phyloP scores from a whole-genome alignment of 2,113 vertebrate species.

The Salminus brasiliensis region DNA sequence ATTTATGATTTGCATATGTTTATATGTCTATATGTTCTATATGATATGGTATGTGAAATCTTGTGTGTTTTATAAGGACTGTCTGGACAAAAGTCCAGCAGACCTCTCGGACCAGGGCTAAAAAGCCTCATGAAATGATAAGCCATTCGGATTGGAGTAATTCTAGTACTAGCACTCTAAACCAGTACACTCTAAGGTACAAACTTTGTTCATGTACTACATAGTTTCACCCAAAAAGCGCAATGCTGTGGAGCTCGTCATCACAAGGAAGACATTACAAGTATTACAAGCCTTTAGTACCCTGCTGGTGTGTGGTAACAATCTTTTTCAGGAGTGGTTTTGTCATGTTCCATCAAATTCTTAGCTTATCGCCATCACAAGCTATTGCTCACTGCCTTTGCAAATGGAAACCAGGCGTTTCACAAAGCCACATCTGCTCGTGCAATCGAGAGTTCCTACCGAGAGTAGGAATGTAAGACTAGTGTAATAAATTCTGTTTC shows the following conservation, averaged over 20 bases:
- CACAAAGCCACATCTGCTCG: too few species aligned
- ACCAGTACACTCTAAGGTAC: neutral
- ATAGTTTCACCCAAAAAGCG: neutral
- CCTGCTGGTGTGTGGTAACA: neutral
- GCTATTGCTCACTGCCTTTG: too few species aligned
- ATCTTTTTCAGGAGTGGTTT: neutral
- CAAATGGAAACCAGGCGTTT: too few species aligned
- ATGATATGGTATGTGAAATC: neutral
- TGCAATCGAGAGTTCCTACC: too few species aligned
- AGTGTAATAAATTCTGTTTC: too few species aligned
- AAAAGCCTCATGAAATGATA: neutral
- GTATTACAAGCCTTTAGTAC: neutral
- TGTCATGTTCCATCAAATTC: neutral
- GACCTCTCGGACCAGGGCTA: constrained; percentile 22
- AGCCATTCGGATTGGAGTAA: neutral
- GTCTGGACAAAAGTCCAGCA: neutral
- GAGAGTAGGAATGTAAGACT: too few species aligned
- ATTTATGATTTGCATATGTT: neutral
- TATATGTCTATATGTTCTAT: neutral
- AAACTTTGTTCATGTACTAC: neutral
- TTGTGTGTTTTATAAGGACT: neutral
- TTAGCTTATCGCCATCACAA: neutral
- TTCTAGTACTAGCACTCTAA: neutral
- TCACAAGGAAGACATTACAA: neutral
- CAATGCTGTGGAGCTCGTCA: neutral